Evolutionary conservation across 1,140 invertebrate genomes (phyloP), one percentile per base, ranked within the genome.

Genomic region (Steinernema khuongi): DNA sequence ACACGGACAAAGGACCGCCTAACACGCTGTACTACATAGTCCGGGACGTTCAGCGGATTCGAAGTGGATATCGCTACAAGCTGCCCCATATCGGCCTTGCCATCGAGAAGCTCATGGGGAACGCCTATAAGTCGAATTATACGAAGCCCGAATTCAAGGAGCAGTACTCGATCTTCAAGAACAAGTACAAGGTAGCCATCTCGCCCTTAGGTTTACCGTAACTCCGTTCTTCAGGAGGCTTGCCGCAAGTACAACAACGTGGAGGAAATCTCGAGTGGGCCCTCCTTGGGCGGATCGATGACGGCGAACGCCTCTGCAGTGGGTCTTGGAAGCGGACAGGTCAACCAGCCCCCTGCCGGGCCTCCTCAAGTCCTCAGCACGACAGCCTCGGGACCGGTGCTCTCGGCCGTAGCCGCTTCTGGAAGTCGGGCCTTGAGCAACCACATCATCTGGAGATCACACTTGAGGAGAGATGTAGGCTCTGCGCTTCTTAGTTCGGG

Each of bases 1-100:
- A 94, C 87, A 92, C 92, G 67, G 78, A 79, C 41, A 89, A 91
- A 71, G 92, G 79, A 14, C 81, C 80, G 29, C 74, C 77, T 11
- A 84, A 81, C 60, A 83, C 81, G 0, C 70, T 83, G 1, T 77
- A 71, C 28, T 79, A 84, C 60, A 82, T 83, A 67, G 71, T 81
- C 2, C 33, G 73, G 36, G 80, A 81, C 44, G 80, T 81, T 2
- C 79, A 81, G 26, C 68, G 73, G 50, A 60, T 77, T 1, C 28
- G 66, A 18, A 33, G 43, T 18, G 71, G 71, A 31, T 76, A 80
- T 50, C 60, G 74, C 19, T 80, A 77, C 67, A 60, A 2, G 50
- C 50, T 60, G 4, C 50, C 50, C 22, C 7, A 60, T 7, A 60
- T 88, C 30, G 87, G 87, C 14, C 72, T 83, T 11, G 85, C 86